Base-by-base conservation (phyloP, 2,888 invertebrate species). In the Lasioglossum lativentre region DNA sequence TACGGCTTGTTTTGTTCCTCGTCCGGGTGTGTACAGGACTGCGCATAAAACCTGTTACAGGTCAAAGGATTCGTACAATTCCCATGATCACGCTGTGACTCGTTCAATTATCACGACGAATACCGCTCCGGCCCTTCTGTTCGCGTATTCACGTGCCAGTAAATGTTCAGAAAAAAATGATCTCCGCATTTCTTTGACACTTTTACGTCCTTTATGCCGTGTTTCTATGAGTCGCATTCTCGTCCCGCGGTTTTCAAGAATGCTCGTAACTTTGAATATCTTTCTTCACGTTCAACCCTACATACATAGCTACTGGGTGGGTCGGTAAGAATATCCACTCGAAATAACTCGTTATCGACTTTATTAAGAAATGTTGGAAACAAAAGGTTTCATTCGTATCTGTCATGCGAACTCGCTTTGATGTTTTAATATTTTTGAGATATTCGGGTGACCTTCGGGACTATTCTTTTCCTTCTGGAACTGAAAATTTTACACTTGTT, bases 1-100 rank as follows among this genome's bases (percentile, higher is more conserved):
- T 90, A 88, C 82, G 75, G 34, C 30, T 30, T 27, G 30, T 2
- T 16, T 16, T 6, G 19, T 66, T 40, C 16, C 3, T 12, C 16
- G 10, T n/a, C 52, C 52, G 52, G 40, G 8, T 12, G 66, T 40
- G 45, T 63, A 42, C 63, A 30, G 47, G 23, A 23, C 14, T 14
- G 38, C 38, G 19, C 38, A 14, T 27, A n/a, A 45, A 34, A 27
- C 45, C 45, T 47, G 27, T 66, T 52, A 56, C 74, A 52, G 56
- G 42, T 75, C 38, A 38, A 38, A 38, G 68, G 34, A 10, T 38
- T 23, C 68, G 68, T 34, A 68, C 38, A 68, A 38, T 68, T 68
- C 38, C 23, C 34, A 68, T 23, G 16, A 38, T 34, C 34, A 23
- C 68, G 38, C 34, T 16, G 19, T 6, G 34, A 10, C 34, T 38